These are phyloP conservation scores for Odocoileus hemionus DNA, from an alignment of 2,113 vertebrate species.

Conservation along the genomic window DNA sequence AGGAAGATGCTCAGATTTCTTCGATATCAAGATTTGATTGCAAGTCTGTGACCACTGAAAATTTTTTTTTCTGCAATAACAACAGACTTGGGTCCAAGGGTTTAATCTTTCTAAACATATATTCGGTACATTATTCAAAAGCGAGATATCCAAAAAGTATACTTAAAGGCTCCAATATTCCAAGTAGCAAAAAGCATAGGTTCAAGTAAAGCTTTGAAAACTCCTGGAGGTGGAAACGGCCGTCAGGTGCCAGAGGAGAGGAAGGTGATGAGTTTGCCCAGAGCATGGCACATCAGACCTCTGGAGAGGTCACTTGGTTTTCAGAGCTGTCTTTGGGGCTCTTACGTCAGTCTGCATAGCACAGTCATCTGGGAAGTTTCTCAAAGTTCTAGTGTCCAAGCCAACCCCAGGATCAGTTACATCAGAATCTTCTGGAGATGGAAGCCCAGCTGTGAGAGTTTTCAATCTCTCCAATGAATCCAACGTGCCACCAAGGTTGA, in stretches of 20 bases:
- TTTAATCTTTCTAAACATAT: neutral
- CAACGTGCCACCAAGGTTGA: neutral
- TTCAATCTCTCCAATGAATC: neutral
- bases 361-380: neutral
- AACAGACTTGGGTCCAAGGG: neutral
- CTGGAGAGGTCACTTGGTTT: neutral
- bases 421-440: neutral
- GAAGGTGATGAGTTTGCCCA: neutral
- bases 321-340: neutral
- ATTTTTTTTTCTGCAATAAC: neutral
- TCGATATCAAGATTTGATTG: neutral
- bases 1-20: neutral
- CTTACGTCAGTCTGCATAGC: neutral
- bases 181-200: neutral
- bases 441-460: neutral
- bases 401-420: no score
- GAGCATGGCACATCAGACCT: fast-evolving
- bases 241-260: neutral
- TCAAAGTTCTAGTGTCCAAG: neutral
- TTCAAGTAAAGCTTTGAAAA: neutral
- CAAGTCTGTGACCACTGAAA: neutral
- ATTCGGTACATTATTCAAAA: neutral
- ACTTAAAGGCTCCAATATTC: neutral
- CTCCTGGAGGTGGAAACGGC: no score
- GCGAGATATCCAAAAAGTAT: neutral